phyloP scores from a whole-genome alignment of 2,113 vertebrate genomes.

The Mormyrus lacerda region DNA sequence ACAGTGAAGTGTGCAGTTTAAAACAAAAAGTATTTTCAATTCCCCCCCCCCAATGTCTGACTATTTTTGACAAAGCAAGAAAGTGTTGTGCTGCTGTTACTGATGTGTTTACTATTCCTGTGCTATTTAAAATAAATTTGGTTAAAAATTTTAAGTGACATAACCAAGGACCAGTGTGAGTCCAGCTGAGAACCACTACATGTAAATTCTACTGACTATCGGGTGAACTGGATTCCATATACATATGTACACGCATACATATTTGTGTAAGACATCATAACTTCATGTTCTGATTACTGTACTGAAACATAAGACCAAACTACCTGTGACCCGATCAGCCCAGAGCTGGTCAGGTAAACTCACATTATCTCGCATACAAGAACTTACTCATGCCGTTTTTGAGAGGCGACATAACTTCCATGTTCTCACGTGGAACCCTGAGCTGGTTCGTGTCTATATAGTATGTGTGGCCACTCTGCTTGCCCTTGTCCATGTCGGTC shows the following conservation, averaged over 20 bases:
- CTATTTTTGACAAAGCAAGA: neutral
- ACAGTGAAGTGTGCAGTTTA: neutral
- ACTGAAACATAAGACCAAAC: neutral
- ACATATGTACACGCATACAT: neutral
- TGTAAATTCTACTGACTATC: neutral
- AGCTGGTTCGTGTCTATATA: constrained; percentile 96
- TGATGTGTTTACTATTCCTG: neutral
- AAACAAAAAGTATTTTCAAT: neutral
- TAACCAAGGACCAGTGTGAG: neutral
- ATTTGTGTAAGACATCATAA: neutral
- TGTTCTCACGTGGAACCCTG: constrained; percentile 87
- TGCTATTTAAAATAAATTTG: neutral
- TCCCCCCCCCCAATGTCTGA: neutral
- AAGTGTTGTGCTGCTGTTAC: neutral
- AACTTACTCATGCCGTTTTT: constrained; percentile 97
- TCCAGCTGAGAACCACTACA: neutral
- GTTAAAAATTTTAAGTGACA: neutral
- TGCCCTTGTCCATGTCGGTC: constrained; percentile 88
- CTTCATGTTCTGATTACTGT: neutral
- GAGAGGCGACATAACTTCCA: constrained; percentile 94
- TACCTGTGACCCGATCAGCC: neutral
- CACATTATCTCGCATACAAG: neutral
- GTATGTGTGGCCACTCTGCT: constrained; percentile 85
- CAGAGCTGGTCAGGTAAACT: neutral
- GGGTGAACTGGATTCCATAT: neutral